Percentiles rank a stretch among this genome's conserved stretches.
Conservation (phyloP, 2,888 invertebrate genomes). For the Tiliacea aurago region DNA sequence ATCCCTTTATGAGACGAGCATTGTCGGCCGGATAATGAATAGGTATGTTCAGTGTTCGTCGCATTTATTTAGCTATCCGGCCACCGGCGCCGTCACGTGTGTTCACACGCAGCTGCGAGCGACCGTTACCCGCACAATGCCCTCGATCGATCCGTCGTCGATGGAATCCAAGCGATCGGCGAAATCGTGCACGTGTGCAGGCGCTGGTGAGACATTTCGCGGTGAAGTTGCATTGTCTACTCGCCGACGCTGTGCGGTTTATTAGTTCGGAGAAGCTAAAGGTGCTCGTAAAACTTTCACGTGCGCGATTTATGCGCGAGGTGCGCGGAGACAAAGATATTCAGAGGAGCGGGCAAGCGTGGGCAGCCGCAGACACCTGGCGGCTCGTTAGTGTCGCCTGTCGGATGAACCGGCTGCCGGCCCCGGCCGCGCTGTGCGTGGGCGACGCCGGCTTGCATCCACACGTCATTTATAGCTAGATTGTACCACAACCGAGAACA, state of each 20-base stretch:
- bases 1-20: constrained; percentile 89
- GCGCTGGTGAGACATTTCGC: constrained; percentile 84
- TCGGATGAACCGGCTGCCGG: constrained; percentile 69
- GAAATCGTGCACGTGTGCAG: constrained; percentile 87
- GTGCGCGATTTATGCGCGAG: constrained; percentile 87
- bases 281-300: constrained; percentile 90
- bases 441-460: constrained; percentile 55
- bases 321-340: constrained; percentile 87
- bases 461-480: constrained; percentile 41
- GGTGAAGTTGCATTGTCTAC: constrained; percentile 85
- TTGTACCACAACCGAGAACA: constrained; percentile 32
- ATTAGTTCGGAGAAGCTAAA: constrained; percentile 87
- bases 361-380: constrained; percentile 89
- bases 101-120: constrained; percentile 89
- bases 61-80: constrained; percentile 90
- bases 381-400: constrained; percentile 87
- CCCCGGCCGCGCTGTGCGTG: constrained; percentile 44
- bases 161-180: constrained; percentile 87
- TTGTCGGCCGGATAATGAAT: constrained; percentile 89
- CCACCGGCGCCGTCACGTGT: constrained; percentile 89
- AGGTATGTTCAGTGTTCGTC: constrained; percentile 84
- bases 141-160: constrained; percentile 89
- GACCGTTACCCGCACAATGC: constrained; percentile 90
- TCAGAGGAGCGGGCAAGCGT: constrained; percentile 84
- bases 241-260: constrained; percentile 79